Evolutionary conservation across 2,888 invertebrate genomes (phyloP), one percentile per base, ranked within the genome.

Genomic region (Melikaiella ostensackeni): DNA sequence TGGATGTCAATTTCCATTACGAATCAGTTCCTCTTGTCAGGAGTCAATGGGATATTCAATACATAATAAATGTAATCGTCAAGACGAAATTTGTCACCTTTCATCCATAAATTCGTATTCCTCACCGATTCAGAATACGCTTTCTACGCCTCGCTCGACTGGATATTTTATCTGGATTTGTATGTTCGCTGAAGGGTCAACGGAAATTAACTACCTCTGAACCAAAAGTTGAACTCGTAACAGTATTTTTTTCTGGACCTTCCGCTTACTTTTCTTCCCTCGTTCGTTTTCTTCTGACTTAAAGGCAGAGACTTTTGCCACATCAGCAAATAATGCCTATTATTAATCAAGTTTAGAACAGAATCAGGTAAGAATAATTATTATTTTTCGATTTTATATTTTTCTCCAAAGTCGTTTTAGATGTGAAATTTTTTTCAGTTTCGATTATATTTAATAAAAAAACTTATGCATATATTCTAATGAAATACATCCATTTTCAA

Each of bases 31-130:
- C 38, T 64, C 38, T 64, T 64, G 64, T 64, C 21, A 38, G 13
- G 38, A 35, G 35, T 64, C 13, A 64, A 64, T 64, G 38, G 35
- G 24, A 24, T 16, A 38, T 64, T 38, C 64, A 21, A 38, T 64
- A 64, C 64, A 64, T 64, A 64, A 64, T 21, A 63, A 63, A 35
- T 64, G 38, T 64, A 24, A 38, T 64, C 64, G 64, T 24, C 38
- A 42, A 64, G 64, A 38, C 38, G 21, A 33, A 35, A 62, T 62
- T 62, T 62, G n/a, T 13, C 13, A 35, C 38, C 13, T 64, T 64
- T 64, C 38, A 42, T 64, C 35, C 9, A n/a, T 24, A 42, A 64
- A 64, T 64, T 64, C 38, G 38, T 64, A 64, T 42, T 64, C 64
- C 64, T 42, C 24, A 42, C 42, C 13, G 64, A 38, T 38, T 13